A percentile compares a stretch with the other conserved stretches of the same genome.
Evolutionary conservation across 1,140 invertebrate genomes (phyloP).

Genomic region (Cephus cinctus): DNA sequence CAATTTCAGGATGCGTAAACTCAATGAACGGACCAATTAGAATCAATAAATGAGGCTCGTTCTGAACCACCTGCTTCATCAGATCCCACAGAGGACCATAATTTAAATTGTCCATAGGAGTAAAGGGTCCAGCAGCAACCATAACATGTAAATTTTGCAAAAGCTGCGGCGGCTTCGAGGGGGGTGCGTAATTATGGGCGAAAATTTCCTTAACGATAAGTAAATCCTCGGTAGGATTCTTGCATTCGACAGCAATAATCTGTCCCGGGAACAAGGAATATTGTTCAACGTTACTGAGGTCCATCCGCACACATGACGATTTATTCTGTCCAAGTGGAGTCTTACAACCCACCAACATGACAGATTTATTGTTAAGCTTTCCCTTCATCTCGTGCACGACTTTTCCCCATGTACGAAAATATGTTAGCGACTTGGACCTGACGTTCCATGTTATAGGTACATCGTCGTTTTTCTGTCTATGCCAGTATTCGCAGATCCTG

Average conservation of each 20-base stretch:
- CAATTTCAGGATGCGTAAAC: constrained; percentile 62
- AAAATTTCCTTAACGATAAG: constrained; percentile 69
- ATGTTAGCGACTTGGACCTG: constrained; percentile 41
- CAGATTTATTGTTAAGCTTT: constrained; percentile 66
- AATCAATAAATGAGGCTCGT: constrained; percentile 78
- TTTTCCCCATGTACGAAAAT: constrained; percentile 63
- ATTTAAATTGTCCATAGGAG: constrained; percentile 69
- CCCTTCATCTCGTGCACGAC: constrained; percentile 74
- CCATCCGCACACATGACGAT: constrained; percentile 51
- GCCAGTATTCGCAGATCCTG: constrained; percentile 29
- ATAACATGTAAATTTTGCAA: constrained; percentile 63
- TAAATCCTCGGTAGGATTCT: constrained; percentile 67
- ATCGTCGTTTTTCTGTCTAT: constrained; percentile 19
- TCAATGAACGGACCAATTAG: constrained; percentile 85
- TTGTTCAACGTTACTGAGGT: constrained; percentile 64
- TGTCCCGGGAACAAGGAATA: constrained; percentile 85
- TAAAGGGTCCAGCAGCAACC: constrained; percentile 81
- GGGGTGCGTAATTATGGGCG: constrained; percentile 48
- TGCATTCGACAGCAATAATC: constrained; percentile 72
- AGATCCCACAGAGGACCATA: constrained; percentile 83
- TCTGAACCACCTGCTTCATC: constrained; percentile 64
- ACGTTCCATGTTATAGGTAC: constrained; percentile 32
- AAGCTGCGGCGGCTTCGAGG: constrained; percentile 32
- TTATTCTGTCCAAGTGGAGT: constrained; percentile 42
- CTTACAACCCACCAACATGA: constrained; percentile 69